Evolutionary conservation across 2,888 invertebrate genomes (phyloP), one percentile per base, ranked within the genome.

Genomic region (Bimastos eiseni): DNA sequence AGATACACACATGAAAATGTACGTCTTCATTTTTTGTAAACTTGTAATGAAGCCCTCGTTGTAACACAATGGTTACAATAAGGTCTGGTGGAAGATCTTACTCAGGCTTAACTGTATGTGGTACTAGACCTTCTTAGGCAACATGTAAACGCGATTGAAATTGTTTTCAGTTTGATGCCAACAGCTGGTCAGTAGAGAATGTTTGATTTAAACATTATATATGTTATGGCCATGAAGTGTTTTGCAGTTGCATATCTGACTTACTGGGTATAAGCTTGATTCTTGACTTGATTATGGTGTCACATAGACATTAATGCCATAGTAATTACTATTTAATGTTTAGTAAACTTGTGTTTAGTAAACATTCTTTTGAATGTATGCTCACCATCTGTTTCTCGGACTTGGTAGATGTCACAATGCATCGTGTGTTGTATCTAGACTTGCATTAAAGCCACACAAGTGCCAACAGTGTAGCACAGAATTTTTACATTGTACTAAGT

Each of bases 201-300:
- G 21, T 21, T 49, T 21, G 49, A 49, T 49, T 49, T 49, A 24
- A 24, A 17, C 38, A 38, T 13, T 13, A 19, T 49, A 49, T n/a
- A 17, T 70, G 30, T n/a, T n/a, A n/a, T 70, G n/a, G 30, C 30
- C 70, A 70, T 70, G 6, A 70, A 17, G 24, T 30, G n/a, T 70
- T 49, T n/a, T 49, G 49, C 49, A 49, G 19, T 70, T 70, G 30
- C n/a, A 55, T 24, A 55, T 30, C 17, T 55, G 55, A 70, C 70
- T 4, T 70, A n/a, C n/a, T n/a, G 2, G 55, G 19, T 17, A 44
- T 49, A 49, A 49, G 21, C 49, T 21, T 70, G 30, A 4, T n/a
- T 70, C 30, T n/a, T n/a, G 70, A 70, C 70, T 70, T 70, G 70
- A 70, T n/a, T 70, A n/a, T 70, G 70, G 70, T 70, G n/a, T 70